These are phyloP conservation scores for Tupaia chinensis DNA, from an alignment of 2,113 vertebrate species.

Conservation along the genomic window DNA sequence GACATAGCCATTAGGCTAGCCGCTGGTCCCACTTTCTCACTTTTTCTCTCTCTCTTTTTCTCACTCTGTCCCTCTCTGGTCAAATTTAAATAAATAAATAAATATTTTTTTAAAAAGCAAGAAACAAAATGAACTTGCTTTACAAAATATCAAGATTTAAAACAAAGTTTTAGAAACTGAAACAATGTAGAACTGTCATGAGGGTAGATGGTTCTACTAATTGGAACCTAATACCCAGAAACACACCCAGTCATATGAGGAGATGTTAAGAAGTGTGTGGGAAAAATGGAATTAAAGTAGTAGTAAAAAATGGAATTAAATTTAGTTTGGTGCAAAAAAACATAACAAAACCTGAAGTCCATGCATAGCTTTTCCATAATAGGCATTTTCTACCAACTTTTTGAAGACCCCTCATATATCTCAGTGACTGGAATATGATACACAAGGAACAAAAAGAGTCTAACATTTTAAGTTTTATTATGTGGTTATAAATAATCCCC, in stretches of 20 bases:
- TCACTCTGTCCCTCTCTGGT: no score
- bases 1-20: no score
- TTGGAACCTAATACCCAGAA: not conserved
- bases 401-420: not conserved
- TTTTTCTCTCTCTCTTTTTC: no score
- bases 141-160: not conserved
- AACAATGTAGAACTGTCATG: not conserved
- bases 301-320: no score
- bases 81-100: no score
- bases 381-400: no score
- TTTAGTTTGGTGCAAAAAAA: no score
- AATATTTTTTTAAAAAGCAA: no score
- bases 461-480: slow-evolving; percentile 18
- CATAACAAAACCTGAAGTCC: no score
- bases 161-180: not conserved
- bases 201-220: not conserved
- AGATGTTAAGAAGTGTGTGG: not conserved
- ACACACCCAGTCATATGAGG: not conserved
- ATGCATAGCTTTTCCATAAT: no score
- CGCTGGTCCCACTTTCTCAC: no score
- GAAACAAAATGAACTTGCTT: not conserved
- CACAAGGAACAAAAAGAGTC: not conserved
- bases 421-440: not conserved
- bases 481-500: not conserved
- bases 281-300: no score